phyloP scores from a whole-genome alignment of 1,140 invertebrate genomes.

The Eciton burchellii region DNA sequence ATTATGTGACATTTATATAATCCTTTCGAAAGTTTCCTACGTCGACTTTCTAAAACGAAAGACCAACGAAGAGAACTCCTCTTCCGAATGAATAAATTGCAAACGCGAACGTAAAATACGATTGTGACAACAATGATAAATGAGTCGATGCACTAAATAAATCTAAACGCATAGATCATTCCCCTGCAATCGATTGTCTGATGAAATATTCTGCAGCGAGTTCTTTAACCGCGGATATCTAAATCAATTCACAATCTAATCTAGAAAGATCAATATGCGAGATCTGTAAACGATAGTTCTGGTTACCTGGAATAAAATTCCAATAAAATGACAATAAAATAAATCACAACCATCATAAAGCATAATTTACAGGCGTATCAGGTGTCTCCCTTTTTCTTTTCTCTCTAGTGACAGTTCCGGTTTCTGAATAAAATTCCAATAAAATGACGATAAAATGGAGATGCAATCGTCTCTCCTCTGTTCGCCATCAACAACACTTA shows the following conservation, averaged over 20 bases:
- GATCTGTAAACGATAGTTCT: background rate
- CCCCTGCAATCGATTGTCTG: background rate
- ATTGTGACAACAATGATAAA: background rate
- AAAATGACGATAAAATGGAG: no score
- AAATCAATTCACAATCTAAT: background rate
- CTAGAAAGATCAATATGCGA: no score
- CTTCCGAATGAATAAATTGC: background rate
- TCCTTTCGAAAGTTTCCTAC: constrained; percentile 25
- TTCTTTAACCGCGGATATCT: background rate
- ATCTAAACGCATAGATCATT: background rate
- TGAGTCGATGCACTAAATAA: background rate
- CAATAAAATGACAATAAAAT: no score
- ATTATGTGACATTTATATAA: constrained; percentile 48
- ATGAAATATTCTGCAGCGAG: background rate
- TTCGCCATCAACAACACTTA: no score
- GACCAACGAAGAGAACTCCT: constrained; percentile 17
- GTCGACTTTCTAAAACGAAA: constrained; percentile 43
- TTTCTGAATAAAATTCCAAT: no score
- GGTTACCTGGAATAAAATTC: no score
- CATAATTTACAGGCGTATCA: no score
- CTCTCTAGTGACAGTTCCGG: no score
- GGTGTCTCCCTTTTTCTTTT: no score
- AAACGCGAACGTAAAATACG: background rate
- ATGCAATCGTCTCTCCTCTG: no score
- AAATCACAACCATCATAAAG: no score